phyloP scores from a whole-genome alignment of 2,888 invertebrate genomes.

The Drosophila fulvimacula region DNA sequence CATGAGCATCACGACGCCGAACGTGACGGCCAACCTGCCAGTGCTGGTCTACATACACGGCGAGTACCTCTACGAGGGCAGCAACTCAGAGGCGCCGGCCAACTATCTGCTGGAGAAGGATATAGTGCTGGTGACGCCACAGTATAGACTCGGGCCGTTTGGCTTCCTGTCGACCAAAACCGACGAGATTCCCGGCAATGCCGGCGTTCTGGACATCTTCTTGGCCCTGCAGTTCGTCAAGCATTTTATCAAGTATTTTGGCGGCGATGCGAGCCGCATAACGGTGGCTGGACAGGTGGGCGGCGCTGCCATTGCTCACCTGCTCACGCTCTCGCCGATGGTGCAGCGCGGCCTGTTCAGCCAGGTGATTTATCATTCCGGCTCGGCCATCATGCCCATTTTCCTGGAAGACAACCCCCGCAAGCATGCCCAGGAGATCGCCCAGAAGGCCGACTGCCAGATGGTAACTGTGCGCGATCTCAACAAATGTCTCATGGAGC shows the following conservation, averaged over 20 bases:
- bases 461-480: conserved; percentile 77
- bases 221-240: conserved; percentile 85
- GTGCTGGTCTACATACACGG: conserved; percentile 85
- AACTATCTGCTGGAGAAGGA: conserved; percentile 85
- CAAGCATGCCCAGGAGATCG: conserved; percentile 84
- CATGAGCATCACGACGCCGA: conserved; percentile 82
- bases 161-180: conserved; percentile 86
- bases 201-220: conserved; percentile 86
- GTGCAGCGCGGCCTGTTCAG: conserved; percentile 85
- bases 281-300: conserved; percentile 87
- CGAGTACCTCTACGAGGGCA: conserved; percentile 84
- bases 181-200: conserved; percentile 86
- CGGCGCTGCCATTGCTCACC: conserved; percentile 85
- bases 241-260: conserved; percentile 85
- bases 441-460: conserved; percentile 76
- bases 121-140: conserved; percentile 85
- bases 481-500: conserved; percentile 80
- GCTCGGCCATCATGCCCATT: conserved; percentile 86
- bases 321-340: conserved; percentile 85
- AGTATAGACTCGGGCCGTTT: conserved; percentile 86
- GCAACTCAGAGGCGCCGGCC: conserved; percentile 83
- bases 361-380: conserved; percentile 86
- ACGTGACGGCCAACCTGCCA: conserved; percentile 77
- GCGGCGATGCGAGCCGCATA: conserved; percentile 85
- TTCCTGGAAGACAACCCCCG: conserved; percentile 85